phyloP scores from a whole-genome alignment of 2,113 vertebrate genomes.

The Asarcornis scutulata region DNA sequence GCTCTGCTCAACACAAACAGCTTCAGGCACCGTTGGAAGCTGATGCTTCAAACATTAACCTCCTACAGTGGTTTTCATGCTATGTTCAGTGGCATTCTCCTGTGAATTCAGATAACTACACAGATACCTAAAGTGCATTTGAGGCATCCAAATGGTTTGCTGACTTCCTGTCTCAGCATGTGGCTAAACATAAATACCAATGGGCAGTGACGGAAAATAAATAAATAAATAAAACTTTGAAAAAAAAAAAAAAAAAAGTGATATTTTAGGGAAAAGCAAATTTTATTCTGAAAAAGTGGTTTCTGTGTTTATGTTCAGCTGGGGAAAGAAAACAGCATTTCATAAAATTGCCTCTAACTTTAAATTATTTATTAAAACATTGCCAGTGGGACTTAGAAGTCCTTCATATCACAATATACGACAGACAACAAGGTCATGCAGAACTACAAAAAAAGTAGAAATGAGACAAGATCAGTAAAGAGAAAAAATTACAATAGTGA shows the following conservation, averaged over 20 bases:
- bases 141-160: not conserved
- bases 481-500: not conserved
- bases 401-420: not conserved
- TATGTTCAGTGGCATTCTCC: not conserved
- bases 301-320: not conserved
- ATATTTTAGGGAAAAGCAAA: not conserved
- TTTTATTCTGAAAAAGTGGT: not conserved
- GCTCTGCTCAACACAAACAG: accelerated
- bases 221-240: no score
- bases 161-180: not conserved
- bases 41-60: not conserved
- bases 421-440: not conserved
- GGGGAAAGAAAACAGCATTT: not conserved
- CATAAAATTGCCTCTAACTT: not conserved
- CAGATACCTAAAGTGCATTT: not conserved
- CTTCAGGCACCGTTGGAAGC: not conserved
- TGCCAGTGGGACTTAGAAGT: not conserved
- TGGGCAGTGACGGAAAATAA: not conserved
- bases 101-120: not conserved
- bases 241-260: not conserved
- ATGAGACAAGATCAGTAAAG: not conserved
- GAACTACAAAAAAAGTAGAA: not conserved
- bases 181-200: not conserved
- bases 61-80: not conserved
- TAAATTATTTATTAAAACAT: not conserved